phyloP scores from a whole-genome alignment of 2,888 invertebrate species.

The Cyrtodaria siliqua region DNA sequence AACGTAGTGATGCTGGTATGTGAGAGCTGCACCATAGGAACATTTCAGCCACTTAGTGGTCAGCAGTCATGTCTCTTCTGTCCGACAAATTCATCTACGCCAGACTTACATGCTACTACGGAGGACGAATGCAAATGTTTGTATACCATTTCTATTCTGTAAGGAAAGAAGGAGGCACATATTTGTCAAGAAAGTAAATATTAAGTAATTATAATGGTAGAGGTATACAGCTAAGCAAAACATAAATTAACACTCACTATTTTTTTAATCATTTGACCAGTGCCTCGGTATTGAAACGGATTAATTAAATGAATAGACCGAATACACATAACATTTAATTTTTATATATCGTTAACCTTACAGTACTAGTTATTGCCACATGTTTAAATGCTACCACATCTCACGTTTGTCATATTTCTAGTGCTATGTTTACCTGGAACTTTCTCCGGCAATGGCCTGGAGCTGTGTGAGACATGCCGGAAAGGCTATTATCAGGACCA shows the following conservation, averaged over 20 bases:
- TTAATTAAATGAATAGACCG: no score
- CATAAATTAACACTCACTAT: no score
- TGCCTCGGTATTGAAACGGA: no score
- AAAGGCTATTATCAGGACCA: slow-evolving; percentile 84
- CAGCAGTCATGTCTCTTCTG: slow-evolving; percentile 88
- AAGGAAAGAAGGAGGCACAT: no score
- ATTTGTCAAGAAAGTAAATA: no score
- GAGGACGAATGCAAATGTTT: slow-evolving; percentile 86
- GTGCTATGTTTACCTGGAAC: slow-evolving; percentile 86
- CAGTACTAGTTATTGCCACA: no score
- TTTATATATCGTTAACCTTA: no score
- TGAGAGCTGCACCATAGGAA: slow-evolving; percentile 88
- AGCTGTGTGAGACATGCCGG: slow-evolving; percentile 86
- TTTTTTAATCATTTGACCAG: no score
- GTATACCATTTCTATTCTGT: background rate
- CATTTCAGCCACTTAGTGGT: slow-evolving; percentile 88
- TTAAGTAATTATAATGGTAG: no score
- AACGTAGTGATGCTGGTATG: slow-evolving; percentile 88
- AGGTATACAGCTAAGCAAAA: no score
- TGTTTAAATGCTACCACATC: no score
- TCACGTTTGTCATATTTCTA: slow-evolving; percentile 53
- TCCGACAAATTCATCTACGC: slow-evolving; percentile 88
- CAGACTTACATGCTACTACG: slow-evolving; percentile 85
- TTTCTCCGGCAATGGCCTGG: slow-evolving; percentile 85
- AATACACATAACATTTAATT: no score